Evolutionary conservation across 2,888 invertebrate genomes (phyloP), one percentile per base, ranked within the genome.

Genomic region (Steromphala cineraria): DNA sequence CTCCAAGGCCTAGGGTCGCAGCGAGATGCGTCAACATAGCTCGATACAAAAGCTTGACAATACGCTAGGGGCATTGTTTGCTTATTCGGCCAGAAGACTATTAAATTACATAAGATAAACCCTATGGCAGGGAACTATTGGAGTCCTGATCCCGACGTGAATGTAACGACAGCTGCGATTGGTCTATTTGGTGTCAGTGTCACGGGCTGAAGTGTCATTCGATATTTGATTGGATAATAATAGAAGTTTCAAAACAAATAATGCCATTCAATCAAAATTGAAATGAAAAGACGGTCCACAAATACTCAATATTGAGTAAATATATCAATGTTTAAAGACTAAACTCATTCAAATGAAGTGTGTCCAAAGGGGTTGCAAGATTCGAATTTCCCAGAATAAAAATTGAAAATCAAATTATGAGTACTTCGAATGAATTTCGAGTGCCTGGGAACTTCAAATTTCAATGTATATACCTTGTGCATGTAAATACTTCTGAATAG

Each of bases 11-110:
- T 28, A 71, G 31, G 15, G 40, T 71, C 71, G 19, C 17, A 36
- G 36, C 36, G 71, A 31, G 71, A 71, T 36, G 40, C 19, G 71
- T 71, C 28, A 71, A 71, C 71, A 71, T 71, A 15, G 17, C 19
- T 36, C 2, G 40, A 31, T 71, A 71, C 71, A 71, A 40, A 17
- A 7, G n/a, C 31, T 71, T 19, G 40, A 71, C 36, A 71, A 71
- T 71, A 71, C n/a, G 71, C 71, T 36, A 7, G 31, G 71, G 71
- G 71, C 71, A 71, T 36, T 71, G 40, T 71, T 71, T 71, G 71
- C 71, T 19, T 36, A 71, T 71, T 36, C 71, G 15, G 71, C 71
- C 71, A n/a, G 19, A 31, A 36, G 71, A 46, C 71, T 71, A 71
- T 71, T 71, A 40, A 36, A 71, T 71, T 71, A 71, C 71, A 71